Base-by-base conservation (phyloP, 2,797 vertebrate genomes). In the Triplophysa bombifrons region DNA sequence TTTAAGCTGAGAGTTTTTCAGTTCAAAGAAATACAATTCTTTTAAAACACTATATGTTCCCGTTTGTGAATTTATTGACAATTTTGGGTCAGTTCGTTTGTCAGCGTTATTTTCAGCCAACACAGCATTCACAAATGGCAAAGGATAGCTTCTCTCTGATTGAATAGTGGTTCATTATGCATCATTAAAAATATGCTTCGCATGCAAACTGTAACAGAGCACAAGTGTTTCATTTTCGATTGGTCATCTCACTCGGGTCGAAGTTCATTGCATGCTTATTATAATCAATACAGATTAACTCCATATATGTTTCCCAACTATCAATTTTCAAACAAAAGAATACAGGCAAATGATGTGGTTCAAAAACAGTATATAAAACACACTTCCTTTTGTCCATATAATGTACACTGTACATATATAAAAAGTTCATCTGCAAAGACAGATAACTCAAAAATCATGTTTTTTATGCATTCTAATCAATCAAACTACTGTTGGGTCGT, bases 121-220 rank as follows among this genome's bases (percentile, higher is more conserved):
- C 68, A 64, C 75, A 72, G 78, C 78, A 81, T 75, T 80, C 50
- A 61, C 48, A 76, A 63, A 48, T 64, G 64, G 51, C 19, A 61
- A 72, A 60, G 50, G 58, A 64, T 46, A 71, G 74, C 60, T 63
- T 71, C 67, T 44, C 17, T 53, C 19, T 74, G 63, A 74, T 70
- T 81, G 61, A 80, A 73, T 58, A 14, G 22, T 73, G 70, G 61
- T 56, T 80, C 69, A 73, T 80, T 80, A 66, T 66, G 51, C 51
- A 73, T 80, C 70, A 50, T 67, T 80, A 80, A 58, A 78, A 67
- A 73, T 80, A 60, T 80, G 70, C 77, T 80, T 66, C 34, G 70
- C 61, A 66, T 73, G 61, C 77, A 65, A 53, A 48, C 13, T 48
- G 46, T 48, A 63, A 19, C 25, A 58, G 50, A 48, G 34, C 25